phyloP scores from a whole-genome alignment of 2,113 vertebrate species.

The Trogon melanurus region DNA sequence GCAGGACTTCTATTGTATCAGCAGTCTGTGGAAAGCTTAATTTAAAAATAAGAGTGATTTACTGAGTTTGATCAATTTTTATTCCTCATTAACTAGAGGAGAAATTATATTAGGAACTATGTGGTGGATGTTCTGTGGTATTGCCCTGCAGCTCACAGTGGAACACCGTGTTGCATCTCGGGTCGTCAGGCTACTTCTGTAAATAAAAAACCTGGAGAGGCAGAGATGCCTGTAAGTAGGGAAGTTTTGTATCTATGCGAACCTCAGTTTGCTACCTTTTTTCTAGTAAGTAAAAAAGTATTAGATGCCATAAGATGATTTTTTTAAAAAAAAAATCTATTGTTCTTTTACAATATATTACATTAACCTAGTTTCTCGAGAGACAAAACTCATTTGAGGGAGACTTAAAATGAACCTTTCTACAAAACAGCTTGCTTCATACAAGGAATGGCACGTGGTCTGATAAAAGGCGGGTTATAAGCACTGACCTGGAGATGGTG shows the following conservation, averaged over 20 bases:
- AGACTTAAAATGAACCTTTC: background rate
- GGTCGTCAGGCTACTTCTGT: background rate
- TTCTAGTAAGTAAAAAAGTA: background rate
- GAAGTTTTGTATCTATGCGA: background rate
- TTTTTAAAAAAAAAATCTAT: background rate
- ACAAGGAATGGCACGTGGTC: background rate
- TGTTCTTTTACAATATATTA: background rate
- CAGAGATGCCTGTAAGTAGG: background rate
- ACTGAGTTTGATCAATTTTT: background rate
- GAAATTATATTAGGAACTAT: background rate
- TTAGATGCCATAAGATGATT: background rate
- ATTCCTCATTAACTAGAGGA: background rate
- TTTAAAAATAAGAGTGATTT: background rate
- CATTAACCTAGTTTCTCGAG: background rate
- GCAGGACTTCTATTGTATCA: background rate
- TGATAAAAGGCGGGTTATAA: background rate
- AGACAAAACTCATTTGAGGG: background rate
- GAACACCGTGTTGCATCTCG: background rate
- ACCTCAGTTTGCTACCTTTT: background rate
- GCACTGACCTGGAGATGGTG: background rate
- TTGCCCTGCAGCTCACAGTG: background rate
- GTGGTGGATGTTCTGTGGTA: rapidly evolving
- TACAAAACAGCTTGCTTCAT: background rate
- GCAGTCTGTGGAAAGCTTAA: background rate
- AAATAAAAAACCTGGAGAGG: background rate